phyloP scores from a whole-genome alignment of 2,113 vertebrate species.

The Propithecus coquereli region DNA sequence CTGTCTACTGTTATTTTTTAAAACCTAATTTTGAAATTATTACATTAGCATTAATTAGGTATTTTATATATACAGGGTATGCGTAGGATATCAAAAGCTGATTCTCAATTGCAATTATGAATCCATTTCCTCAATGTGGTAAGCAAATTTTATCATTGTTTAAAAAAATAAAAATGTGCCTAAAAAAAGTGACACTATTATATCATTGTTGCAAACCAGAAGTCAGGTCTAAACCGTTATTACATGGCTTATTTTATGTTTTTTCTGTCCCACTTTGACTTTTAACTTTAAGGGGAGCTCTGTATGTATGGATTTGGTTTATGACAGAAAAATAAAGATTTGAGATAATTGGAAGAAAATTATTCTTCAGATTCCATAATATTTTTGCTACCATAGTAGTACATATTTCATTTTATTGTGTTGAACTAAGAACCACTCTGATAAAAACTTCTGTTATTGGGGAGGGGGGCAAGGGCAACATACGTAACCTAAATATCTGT shows the following conservation, averaged over 20 bases:
- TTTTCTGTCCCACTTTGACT: constrained; percentile 12
- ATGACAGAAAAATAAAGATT: constrained; percentile 37
- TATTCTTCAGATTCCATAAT: constrained; percentile 4
- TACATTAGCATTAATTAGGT: neutral
- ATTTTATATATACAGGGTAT: neutral
- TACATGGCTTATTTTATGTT: constrained; percentile 10
- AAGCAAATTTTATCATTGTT: constrained; percentile 11
- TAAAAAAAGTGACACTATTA: neutral
- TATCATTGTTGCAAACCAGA: constrained; percentile 13
- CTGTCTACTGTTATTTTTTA: neutral
- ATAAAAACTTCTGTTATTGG: constrained; percentile 44
- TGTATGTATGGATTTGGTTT: neutral
- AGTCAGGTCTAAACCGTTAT: neutral
- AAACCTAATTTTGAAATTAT: constrained; percentile 49
- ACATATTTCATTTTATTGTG: constrained; percentile 26
- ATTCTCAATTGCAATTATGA: constrained; percentile 23
- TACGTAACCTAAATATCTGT: too few relatives aligned
- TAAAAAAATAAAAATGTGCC: constrained; percentile 32
- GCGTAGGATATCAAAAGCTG: neutral
- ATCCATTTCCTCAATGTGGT: neutral
- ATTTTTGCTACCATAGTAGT: neutral
- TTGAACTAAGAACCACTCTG: constrained; percentile 20
- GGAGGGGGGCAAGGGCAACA: too few relatives aligned
- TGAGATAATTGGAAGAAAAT: neutral
- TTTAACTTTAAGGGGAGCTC: constrained; percentile 18